phyloP scores from a whole-genome alignment of 2,113 vertebrate species.

The Spermophilus dauricus region DNA sequence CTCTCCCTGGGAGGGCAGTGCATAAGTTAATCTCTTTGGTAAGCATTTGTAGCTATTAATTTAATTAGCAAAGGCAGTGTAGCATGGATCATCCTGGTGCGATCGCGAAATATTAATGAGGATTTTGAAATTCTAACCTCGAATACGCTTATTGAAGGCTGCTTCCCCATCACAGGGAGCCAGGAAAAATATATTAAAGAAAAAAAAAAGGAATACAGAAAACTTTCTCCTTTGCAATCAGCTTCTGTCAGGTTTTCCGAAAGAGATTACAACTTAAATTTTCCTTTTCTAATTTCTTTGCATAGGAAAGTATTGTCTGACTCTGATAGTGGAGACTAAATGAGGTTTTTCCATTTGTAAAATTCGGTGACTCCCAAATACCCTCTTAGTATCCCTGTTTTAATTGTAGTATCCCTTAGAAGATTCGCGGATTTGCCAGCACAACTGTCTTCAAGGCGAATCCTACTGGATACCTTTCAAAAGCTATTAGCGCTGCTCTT shows the following conservation, averaged over 20 bases:
- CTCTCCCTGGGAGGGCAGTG: constrained; percentile 73
- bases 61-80: constrained; percentile 88
- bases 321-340: not conserved
- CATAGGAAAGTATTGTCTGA: not conserved
- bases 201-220: not conserved
- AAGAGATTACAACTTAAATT: not conserved
- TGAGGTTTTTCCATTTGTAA: not conserved
- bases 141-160: constrained; percentile 55
- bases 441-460: constrained; percentile 52
- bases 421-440: not conserved
- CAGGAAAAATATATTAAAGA: not conserved
- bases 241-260: not conserved
- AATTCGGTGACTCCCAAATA: not conserved
- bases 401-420: constrained; percentile 43
- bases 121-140: constrained; percentile 83
- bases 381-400: not conserved
- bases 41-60: constrained; percentile 90
- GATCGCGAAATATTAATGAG: constrained; percentile 84
- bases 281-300: not conserved
- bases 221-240: not conserved
- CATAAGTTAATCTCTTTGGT: constrained; percentile 86
- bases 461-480: not conserved
- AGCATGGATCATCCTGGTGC: constrained; percentile 85
- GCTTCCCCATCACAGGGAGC: not conserved
- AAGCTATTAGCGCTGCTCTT: not conserved